These are phyloP conservation scores for Spodoptera exigua DNA, from an alignment of 2,888 invertebrate species.

Conservation along the genomic window DNA sequence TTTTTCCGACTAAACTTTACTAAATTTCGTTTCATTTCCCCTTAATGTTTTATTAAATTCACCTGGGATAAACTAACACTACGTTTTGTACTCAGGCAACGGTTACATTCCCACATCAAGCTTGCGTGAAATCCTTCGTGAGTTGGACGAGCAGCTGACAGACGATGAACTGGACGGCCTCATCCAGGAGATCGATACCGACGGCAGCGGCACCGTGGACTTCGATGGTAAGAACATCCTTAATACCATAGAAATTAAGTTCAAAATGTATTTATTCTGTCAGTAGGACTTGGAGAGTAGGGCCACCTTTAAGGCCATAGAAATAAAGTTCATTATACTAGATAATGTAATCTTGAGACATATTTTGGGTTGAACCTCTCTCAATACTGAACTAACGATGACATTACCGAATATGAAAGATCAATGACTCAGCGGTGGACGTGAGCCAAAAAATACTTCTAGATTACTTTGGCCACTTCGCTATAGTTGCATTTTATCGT, in stretches of 20 bases:
- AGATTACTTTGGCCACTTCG: no score
- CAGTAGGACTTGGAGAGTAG: no score
- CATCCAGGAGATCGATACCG: conserved; percentile 99
- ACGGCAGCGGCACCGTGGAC: conserved; percentile 99
- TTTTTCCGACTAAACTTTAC: no score
- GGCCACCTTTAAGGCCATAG: no score
- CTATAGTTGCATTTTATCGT: neutral
- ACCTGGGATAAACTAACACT: neutral
- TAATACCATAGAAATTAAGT: neutral
- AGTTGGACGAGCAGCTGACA: conserved; percentile 98
- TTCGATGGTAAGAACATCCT: conserved; percentile 94
- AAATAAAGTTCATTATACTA: no score
- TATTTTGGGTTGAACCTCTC: neutral
- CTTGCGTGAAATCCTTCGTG: conserved; percentile 97
- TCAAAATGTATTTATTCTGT: no score
- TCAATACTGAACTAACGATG: conserved; percentile 9
- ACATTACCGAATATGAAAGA: conserved; percentile 14
- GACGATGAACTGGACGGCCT: conserved; percentile 98
- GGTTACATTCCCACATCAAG: conserved; percentile 98
- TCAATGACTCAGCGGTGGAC: conserved; percentile 14
- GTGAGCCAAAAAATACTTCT: conserved; percentile 25
- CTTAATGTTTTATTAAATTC: neutral
- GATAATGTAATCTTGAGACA: no score
- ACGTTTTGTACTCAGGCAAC: conserved; percentile 89
- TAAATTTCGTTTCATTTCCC: no score